Evolutionary conservation across 2,113 vertebrate genomes (phyloP).

Genomic region (Azemiops feae): DNA sequence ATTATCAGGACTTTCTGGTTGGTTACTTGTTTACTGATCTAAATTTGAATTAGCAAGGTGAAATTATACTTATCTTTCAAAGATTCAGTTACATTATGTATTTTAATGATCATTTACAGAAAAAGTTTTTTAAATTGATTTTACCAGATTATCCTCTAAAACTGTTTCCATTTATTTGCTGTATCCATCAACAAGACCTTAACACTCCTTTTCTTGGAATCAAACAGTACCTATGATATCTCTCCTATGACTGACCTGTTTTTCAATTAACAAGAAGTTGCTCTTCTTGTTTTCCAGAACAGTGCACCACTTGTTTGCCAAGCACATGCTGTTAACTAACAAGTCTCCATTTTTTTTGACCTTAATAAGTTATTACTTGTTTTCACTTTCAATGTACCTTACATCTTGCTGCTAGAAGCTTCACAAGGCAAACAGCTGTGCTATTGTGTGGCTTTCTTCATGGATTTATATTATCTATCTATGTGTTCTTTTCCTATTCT

Average conservation of each 20-base stretch:
- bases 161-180: neutral
- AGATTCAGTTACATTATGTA: neutral
- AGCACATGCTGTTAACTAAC: neutral
- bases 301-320: neutral
- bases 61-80: neutral
- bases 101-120: neutral
- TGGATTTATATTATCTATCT: neutral
- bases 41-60: neutral
- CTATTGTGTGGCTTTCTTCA: neutral
- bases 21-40: neutral
- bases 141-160: neutral
- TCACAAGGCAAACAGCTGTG: neutral
- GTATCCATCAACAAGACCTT: neutral
- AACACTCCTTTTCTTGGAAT: neutral
- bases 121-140: neutral
- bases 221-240: neutral
- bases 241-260: neutral
- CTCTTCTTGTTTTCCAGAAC: neutral
- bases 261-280: neutral
- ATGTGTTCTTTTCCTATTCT: neutral
- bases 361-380: neutral
- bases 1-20: neutral
- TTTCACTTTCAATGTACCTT: neutral
- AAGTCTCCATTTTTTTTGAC: neutral
- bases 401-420: neutral